phyloP scores from a whole-genome alignment of 2,797 vertebrate genomes.

The Ptychobarbus kaznakovi region DNA sequence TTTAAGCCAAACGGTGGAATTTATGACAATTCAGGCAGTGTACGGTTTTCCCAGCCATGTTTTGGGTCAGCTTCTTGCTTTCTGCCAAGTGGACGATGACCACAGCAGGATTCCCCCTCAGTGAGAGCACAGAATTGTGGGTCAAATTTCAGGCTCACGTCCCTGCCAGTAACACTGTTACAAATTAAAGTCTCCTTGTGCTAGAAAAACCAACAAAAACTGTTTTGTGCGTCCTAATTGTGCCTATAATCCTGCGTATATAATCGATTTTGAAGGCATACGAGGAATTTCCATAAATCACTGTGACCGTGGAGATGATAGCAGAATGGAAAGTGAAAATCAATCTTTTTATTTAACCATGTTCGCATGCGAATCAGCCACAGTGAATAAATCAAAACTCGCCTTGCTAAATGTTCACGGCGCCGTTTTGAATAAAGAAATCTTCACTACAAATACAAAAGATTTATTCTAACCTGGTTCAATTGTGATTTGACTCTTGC shows the following conservation, averaged over 20 bases:
- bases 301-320: background rate
- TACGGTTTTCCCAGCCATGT: background rate
- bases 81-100: conserved; percentile 59
- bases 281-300: conserved; percentile 15
- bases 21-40: conserved; percentile 56
- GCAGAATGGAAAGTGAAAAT: conserved; percentile 19
- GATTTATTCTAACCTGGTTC: background rate
- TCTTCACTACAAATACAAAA: background rate
- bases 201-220: conserved; percentile 10
- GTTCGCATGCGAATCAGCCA: conserved; percentile 1
- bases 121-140: conserved; percentile 42
- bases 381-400: conserved; percentile 12
- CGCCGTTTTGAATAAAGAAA: background rate
- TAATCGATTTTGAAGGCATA: conserved; percentile 29
- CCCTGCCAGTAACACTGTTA: conserved; percentile 46
- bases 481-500: background rate
- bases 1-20: conserved; percentile 33
- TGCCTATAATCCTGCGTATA: background rate
- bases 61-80: conserved; percentile 30
- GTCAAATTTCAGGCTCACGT: conserved; percentile 54
- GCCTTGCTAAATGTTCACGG: background rate
- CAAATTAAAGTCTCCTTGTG: conserved; percentile 43
- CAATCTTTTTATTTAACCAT: background rate
- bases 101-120: conserved; percentile 57
- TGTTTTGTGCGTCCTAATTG: conserved; percentile 17